Evolutionary conservation across 2,113 vertebrate genomes (phyloP).

Genomic region (Passer domesticus): DNA sequence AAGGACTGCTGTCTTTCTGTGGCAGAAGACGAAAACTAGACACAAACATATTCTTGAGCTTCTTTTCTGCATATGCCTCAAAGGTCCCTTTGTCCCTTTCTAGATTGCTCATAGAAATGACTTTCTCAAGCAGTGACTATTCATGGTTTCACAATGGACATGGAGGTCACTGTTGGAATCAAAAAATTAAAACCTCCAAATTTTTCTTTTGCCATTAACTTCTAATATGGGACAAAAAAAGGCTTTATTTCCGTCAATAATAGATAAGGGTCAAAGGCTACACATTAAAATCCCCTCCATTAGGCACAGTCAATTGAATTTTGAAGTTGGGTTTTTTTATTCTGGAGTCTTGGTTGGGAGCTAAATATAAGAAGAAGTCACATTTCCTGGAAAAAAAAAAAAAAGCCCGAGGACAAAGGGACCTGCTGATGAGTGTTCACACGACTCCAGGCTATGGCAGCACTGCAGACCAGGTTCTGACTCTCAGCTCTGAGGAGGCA

Average conservation of each 20-base stretch:
- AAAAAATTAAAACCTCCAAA: slow-evolving; percentile 25
- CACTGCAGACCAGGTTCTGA: slow-evolving; percentile 3
- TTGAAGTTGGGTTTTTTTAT: slow-evolving; percentile 3
- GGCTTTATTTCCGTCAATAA: slow-evolving; percentile 62
- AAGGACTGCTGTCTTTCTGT: neutral
- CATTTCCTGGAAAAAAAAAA: slow-evolving; percentile 40
- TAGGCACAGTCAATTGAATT: slow-evolving; percentile 65
- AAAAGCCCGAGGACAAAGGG: slow-evolving; percentile 50
- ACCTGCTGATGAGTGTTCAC: slow-evolving; percentile 43
- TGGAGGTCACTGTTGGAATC: neutral
- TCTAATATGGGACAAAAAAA: slow-evolving; percentile 60
- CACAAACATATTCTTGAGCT: neutral
- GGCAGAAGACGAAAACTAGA: neutral
- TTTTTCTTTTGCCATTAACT: slow-evolving; percentile 39
- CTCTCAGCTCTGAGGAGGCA: slow-evolving; percentile 43
- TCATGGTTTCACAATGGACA: slow-evolving; percentile 51
- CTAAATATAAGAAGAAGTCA: slow-evolving; percentile 36
- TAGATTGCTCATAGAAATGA: slow-evolving; percentile 23
- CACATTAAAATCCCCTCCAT: slow-evolving; percentile 64
- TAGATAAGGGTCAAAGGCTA: slow-evolving; percentile 46
- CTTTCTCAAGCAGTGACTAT: slow-evolving; percentile 46
- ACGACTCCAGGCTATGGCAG: neutral
- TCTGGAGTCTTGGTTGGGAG: slow-evolving; percentile 55
- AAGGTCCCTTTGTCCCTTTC: slow-evolving; percentile 39
- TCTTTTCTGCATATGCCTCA: neutral